Evolutionary conservation across 2,113 vertebrate species (phyloP).

Genomic region (Grammomys surdaster): DNA sequence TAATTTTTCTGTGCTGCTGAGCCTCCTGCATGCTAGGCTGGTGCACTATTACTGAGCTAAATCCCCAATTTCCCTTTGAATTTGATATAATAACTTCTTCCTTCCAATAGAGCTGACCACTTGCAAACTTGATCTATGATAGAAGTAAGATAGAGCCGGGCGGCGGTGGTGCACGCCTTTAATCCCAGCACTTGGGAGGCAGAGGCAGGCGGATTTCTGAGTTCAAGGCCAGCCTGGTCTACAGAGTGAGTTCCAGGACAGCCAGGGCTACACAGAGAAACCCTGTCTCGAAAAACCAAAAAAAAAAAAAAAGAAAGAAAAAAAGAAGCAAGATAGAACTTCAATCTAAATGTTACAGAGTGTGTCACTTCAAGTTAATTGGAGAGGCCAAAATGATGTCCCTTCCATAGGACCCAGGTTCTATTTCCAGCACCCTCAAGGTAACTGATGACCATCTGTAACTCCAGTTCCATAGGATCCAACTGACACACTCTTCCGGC

Average conservation of each 20-base stretch:
- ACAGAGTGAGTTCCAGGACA: too few species aligned
- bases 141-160: background rate
- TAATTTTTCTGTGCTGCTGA: background rate
- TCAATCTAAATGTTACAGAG: conserved; percentile 24
- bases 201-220: too few species aligned
- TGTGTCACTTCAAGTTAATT: background rate
- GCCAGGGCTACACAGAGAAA: too few species aligned
- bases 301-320: too few species aligned
- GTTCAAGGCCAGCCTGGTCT: too few species aligned
- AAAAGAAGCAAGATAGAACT: too few species aligned
- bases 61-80: background rate
- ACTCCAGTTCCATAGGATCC: background rate
- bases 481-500: background rate
- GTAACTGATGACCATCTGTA: background rate
- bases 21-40: background rate
- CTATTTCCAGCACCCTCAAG: background rate
- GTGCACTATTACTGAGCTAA: background rate
- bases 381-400: background rate
- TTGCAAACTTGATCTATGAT: background rate
- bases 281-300: too few species aligned
- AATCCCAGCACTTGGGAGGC: too few species aligned
- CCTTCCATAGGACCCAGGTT: background rate
- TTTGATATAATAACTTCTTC: background rate
- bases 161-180: too few species aligned
- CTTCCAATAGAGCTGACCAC: background rate